These are phyloP conservation scores for Isoperla grammatica DNA, from an alignment of 2,888 invertebrate species.

Conservation along the genomic window DNA sequence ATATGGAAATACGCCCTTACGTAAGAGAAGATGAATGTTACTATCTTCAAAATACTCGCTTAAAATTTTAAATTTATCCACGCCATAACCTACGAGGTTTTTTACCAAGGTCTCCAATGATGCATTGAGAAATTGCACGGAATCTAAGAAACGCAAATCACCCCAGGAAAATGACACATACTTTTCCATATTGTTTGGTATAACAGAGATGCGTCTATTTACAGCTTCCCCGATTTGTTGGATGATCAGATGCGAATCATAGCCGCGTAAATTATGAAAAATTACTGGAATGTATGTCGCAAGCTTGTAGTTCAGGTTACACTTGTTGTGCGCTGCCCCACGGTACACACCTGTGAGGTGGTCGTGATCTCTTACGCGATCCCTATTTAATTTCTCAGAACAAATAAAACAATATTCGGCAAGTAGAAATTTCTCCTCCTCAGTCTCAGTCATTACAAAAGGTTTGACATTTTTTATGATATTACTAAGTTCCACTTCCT, in stretches of 20 bases:
- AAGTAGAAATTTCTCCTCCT: constrained; percentile 32
- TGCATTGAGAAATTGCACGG: constrained; percentile 36
- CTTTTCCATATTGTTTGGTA: constrained; percentile 28
- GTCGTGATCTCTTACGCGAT: constrained; percentile 35
- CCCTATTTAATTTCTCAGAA: no score
- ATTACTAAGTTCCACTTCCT: neutral
- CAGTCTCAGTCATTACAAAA: constrained; percentile 25
- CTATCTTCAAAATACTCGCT: neutral
- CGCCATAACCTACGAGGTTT: constrained; percentile 25
- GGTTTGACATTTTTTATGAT: constrained; percentile 28
- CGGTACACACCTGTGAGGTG: constrained; percentile 36
- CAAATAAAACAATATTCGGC: constrained; percentile 34
- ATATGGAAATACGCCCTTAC: constrained; percentile 39
- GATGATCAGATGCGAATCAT: constrained; percentile 38
- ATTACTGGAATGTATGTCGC: constrained; percentile 36
- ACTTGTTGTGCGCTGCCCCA: constrained; percentile 34
- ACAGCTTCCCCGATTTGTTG: constrained; percentile 5
- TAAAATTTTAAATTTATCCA: neutral
- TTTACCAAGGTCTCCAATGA: constrained; percentile 35
- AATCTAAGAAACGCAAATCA: constrained; percentile 34
- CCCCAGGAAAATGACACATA: constrained; percentile 22
- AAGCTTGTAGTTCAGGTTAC: constrained; percentile 38
- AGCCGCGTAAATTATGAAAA: constrained; percentile 37
- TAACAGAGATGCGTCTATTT: neutral
- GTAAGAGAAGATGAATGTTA: constrained; percentile 26